phyloP scores from a whole-genome alignment of 2,113 vertebrate species.

The Alectura lathami region DNA sequence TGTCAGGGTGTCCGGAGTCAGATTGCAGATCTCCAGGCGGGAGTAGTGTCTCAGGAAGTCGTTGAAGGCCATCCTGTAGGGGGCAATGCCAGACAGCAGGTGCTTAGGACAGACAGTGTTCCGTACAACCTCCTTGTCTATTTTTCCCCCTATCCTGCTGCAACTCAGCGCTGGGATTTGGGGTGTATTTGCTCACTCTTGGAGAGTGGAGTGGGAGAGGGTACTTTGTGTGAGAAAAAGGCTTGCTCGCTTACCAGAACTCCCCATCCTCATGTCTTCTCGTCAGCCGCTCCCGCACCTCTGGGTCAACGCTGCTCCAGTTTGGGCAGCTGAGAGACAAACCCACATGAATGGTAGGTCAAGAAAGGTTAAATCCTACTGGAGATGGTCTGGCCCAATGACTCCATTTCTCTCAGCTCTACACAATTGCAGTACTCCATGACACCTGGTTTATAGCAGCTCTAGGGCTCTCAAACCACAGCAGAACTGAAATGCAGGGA shows the following conservation, averaged over 20 bases:
- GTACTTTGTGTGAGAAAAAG: background rate
- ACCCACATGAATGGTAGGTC: background rate
- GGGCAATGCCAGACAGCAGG: accelerated
- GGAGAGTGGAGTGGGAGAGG: background rate
- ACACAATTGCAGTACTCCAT: background rate
- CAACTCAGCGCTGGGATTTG: background rate
- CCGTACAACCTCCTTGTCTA: background rate
- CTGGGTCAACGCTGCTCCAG: slow-evolving; percentile 83
- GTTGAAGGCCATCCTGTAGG: slow-evolving; percentile 88
- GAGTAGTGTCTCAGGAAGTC: slow-evolving; percentile 91
- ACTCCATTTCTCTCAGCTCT: background rate
- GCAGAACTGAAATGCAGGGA: background rate
- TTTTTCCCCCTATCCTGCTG: background rate
- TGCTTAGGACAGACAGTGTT: background rate
- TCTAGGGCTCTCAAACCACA: background rate
- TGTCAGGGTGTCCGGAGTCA: slow-evolving; percentile 89
- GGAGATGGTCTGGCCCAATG: background rate
- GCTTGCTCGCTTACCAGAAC: slow-evolving; percentile 84
- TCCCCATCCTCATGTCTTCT: slow-evolving; percentile 88
- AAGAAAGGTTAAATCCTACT: background rate
- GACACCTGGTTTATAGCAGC: background rate
- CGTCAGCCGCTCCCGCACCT: slow-evolving; percentile 77
- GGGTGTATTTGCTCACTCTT: background rate
- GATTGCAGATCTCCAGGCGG: slow-evolving; percentile 92
- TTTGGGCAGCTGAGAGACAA: slow-evolving; percentile 82